phyloP scores from a whole-genome alignment of 2,888 invertebrate genomes.

The Phyllotreta cruciferae region DNA sequence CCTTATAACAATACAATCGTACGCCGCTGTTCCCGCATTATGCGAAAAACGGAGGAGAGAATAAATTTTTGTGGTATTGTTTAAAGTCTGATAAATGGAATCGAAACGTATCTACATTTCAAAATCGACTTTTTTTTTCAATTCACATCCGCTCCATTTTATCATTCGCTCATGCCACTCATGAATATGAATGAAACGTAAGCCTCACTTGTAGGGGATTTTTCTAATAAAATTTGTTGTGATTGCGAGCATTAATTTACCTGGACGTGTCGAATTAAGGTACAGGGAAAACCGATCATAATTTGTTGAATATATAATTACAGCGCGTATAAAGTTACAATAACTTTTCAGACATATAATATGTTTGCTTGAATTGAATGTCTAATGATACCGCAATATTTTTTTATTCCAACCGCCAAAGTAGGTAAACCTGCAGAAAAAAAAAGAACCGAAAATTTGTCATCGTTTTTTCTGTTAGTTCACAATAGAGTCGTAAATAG shows the following conservation, averaged over 20 bases:
- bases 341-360: no score
- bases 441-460: slow-evolving; percentile 24
- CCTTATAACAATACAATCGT: no score
- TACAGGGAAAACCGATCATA: no score
- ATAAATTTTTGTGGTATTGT: slow-evolving; percentile 20
- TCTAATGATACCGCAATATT: no score
- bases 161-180: slow-evolving; percentile 18
- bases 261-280: no score
- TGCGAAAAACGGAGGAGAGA: slow-evolving; percentile 12
- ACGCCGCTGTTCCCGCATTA: slow-evolving; percentile 22
- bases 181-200: slow-evolving; percentile 14
- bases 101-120: slow-evolving; percentile 28
- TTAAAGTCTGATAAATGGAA: slow-evolving; percentile 22
- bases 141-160: slow-evolving; percentile 33
- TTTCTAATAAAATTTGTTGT: no score
- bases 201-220: no score
- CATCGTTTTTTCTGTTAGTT: slow-evolving; percentile 17
- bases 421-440: not conserved
- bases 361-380: no score
- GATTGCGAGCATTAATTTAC: no score
- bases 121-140: slow-evolving; percentile 31
- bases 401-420: not conserved
- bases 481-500: slow-evolving; percentile 35
- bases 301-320: no score
- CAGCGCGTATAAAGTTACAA: no score